Percentiles rank a stretch among this genome's conserved stretches.
phyloP scores from a whole-genome alignment of 2,113 vertebrate genomes.

The Petroica traversi region DNA sequence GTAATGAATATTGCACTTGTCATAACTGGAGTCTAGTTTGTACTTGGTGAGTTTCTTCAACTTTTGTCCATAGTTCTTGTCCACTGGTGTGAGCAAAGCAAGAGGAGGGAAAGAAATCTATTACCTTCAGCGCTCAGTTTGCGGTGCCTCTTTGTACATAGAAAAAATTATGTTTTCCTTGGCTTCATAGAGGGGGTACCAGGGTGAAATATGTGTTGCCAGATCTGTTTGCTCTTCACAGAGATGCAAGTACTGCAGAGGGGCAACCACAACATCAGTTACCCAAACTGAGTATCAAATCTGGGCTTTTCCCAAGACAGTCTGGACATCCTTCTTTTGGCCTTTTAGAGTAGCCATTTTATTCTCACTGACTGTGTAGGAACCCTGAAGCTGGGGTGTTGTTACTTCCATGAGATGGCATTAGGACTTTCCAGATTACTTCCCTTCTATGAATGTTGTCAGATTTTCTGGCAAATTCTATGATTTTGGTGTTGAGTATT shows the following conservation, averaged over 20 bases:
- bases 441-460: neutral
- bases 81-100: neutral
- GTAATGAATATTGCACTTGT: neutral
- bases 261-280: neutral
- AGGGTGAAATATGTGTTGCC: neutral
- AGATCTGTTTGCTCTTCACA: neutral
- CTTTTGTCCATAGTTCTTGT: neutral
- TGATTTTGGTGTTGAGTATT: neutral
- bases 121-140: neutral
- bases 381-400: neutral
- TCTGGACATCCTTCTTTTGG: neutral
- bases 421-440: neutral
- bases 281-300: too few species aligned
- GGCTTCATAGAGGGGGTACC: neutral
- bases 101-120: neutral
- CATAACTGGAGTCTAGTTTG: neutral
- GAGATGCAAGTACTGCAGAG: neutral
- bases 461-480: neutral
- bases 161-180: neutral
- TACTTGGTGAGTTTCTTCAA: neutral
- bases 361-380: neutral
- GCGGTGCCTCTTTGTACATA: accelerated
- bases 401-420: neutral
- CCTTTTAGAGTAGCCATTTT: neutral
- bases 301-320: neutral